phyloP scores from a whole-genome alignment of 2,797 vertebrate genomes.

The Notolabrus celidotus region DNA sequence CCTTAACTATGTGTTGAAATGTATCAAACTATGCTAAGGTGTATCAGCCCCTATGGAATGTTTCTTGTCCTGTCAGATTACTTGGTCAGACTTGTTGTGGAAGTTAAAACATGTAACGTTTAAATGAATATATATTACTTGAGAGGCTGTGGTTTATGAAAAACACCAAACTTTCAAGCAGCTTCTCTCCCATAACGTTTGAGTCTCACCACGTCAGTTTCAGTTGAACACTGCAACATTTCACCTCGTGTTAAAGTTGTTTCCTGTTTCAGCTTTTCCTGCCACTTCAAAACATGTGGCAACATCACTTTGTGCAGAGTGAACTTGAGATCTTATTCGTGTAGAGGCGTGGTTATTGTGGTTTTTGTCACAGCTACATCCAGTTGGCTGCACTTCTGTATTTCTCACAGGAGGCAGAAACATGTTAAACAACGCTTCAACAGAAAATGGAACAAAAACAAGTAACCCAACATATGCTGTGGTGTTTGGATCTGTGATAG shows the following conservation, averaged over 20 bases:
- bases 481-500: constrained; percentile 49
- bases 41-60: too few species aligned
- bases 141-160: not conserved
- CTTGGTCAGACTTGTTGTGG: too few species aligned
- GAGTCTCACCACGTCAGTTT: not conserved
- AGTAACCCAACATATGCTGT: not conserved
- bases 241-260: not conserved
- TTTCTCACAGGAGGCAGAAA: constrained; percentile 13
- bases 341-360: not conserved
- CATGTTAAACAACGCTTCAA: not conserved
- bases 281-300: not conserved
- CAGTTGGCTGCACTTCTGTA: not conserved
- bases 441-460: not conserved
- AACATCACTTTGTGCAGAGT: not conserved
- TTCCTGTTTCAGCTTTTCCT: constrained; percentile 55
- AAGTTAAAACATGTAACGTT: too few species aligned
- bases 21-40: too few species aligned
- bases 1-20: too few species aligned
- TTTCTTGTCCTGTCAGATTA: too few species aligned
- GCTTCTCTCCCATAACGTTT: not conserved
- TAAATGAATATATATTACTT: too few species aligned
- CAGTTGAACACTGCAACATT: not conserved
- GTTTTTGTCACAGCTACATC: not conserved
- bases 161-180: not conserved
- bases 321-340: accelerated